Base-by-base conservation (phyloP, 2,797 vertebrate species). In the Coccyzus lansbergi region DNA sequence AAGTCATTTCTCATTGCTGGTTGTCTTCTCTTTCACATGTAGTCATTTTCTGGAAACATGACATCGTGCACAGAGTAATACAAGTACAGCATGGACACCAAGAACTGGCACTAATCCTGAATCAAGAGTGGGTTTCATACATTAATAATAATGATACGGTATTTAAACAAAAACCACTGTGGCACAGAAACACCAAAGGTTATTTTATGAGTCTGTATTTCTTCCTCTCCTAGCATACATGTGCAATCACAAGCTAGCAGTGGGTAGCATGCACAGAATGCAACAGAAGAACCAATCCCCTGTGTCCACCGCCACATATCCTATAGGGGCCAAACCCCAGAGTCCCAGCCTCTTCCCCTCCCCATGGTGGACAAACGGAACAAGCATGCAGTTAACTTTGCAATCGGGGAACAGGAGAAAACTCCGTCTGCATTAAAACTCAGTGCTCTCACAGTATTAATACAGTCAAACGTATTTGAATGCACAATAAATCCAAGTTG, bases 71-170 rank as follows among this genome's bases (percentile, higher is more conserved):
- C 28, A 17, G 63, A 83, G 63, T 34, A 36, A 74, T 8, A 60
- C 46, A 70, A 89, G 58, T 31, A 52, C 2, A 86, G 74, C 42
- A 51, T 2, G 8, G 88, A 74, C 42, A 63, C 51, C 64, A 59
- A 77, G 62, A 94, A 78, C 86, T 84, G 81, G 86, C 94, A 89
- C 38, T 26, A 86, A 85, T 92, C 82, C 84, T 92, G 75, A 79
- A 83, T 44, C 46, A 46, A 70, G 82, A 92, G 84, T 70, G 86
- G 67, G 55, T 91, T 94, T 90, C 76, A 72, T 60, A 90, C 67
- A 81, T 76, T 83, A 92, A 90, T 81, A 91, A 91, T 65, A 83
- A 94, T 34, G 52, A 90, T 51, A 91, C 0, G 15, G 60, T 48
- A 77, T 70, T 88, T 77, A 95, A 93, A 86, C 44, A 84, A 88